Percentiles rank a stretch among this genome's conserved stretches.
phyloP scores from a whole-genome alignment of 1,140 invertebrate species.

The Halotydeus destructor region DNA sequence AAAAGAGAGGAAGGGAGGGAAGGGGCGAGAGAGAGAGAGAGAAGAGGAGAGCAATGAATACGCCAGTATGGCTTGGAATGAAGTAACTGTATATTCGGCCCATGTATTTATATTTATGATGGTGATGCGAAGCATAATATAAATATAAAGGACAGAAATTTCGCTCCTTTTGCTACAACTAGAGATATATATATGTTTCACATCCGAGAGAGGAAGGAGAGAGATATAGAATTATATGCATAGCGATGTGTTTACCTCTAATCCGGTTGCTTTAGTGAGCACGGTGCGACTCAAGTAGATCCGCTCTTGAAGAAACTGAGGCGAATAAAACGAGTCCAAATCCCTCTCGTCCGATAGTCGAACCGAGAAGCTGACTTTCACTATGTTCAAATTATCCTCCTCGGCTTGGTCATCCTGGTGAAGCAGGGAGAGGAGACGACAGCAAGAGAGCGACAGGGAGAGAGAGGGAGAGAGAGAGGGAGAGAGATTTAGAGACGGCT shows the following conservation, averaged over 20 bases:
- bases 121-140: background rate
- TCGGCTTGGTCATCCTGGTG: constrained; percentile 65
- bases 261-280: constrained; percentile 59
- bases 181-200: too few species aligned
- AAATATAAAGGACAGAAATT: background rate
- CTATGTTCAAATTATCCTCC: constrained; percentile 57
- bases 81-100: background rate
- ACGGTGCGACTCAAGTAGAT: constrained; percentile 74
- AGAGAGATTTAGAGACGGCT: background rate
- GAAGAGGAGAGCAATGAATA: background rate
- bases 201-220: background rate
- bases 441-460: background rate
- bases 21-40: background rate
- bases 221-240: constrained; percentile 7
- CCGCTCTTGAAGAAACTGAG: constrained; percentile 73
- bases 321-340: constrained; percentile 48
- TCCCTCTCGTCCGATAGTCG: constrained; percentile 48
- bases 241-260: constrained; percentile 52
- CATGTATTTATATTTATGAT: background rate
- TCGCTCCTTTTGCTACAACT: too few species aligned
- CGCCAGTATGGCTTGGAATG: background rate
- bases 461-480: constrained; percentile 15
- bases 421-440: constrained; percentile 17
- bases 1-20: background rate
- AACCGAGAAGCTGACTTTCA: constrained; percentile 89